A percentile compares a stretch with the other conserved stretches of the same genome.
Conservation (phyloP, 1,140 invertebrate species). For the Macrobrachium nipponense region DNA sequence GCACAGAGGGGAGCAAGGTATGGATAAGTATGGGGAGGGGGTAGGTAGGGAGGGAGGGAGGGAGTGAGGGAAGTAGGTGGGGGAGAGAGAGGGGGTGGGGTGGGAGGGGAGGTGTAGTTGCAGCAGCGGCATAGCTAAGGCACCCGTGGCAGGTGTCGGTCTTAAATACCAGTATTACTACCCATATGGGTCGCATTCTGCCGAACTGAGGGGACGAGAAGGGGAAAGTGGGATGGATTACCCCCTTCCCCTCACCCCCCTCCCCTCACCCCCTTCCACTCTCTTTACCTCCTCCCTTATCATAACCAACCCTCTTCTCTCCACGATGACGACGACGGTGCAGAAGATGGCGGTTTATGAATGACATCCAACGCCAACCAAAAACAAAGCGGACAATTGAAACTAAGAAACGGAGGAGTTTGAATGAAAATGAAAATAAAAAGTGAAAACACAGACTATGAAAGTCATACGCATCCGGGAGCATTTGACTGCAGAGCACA, state of each 20-base stretch:
- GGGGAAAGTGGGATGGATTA: constrained; percentile 8
- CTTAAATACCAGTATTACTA: constrained; percentile 50
- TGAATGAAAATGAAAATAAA: too few species aligned
- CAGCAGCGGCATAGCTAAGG: not conserved
- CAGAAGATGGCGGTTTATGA: too few species aligned
- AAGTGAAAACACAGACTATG: too few species aligned
- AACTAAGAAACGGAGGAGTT: too few species aligned
- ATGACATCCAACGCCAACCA: too few species aligned
- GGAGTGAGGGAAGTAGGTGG: not conserved
- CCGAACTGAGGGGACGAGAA: constrained; percentile 5
- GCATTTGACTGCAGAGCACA: too few species aligned
- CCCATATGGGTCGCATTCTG: constrained; percentile 43
- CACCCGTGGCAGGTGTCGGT: constrained; percentile 33
- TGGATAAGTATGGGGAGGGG: not conserved
- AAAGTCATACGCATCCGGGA: too few species aligned
- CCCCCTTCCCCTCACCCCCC: too few species aligned
- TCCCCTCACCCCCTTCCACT: not conserved
- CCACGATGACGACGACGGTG: too few species aligned
- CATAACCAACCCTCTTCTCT: not conserved
- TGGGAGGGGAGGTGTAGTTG: not conserved
- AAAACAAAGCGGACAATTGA: too few species aligned
- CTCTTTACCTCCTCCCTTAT: not conserved
- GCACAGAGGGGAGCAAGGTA: not conserved
- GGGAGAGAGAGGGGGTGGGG: not conserved
- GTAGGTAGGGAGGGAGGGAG: not conserved